Percentiles rank a stretch among this genome's conserved stretches.
These are phyloP conservation scores for Percopsis omiscomaycus DNA, from an alignment of 2,797 vertebrate genomes.

Conservation along the genomic window DNA sequence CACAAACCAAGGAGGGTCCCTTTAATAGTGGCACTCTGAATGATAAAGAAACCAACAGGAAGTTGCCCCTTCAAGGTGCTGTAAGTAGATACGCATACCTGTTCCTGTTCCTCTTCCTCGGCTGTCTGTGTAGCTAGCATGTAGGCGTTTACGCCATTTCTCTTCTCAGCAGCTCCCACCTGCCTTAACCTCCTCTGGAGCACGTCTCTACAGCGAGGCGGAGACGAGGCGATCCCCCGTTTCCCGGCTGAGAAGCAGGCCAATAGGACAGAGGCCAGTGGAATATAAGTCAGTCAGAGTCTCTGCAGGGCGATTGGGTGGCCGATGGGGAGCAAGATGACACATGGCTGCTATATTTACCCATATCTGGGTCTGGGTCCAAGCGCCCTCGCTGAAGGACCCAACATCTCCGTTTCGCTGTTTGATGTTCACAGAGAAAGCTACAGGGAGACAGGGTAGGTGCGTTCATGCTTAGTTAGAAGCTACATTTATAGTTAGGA, in stretches of 20 bases:
- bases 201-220: neutral
- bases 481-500: too few species aligned
- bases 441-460: too few species aligned
- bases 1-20: too few species aligned
- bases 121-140: neutral
- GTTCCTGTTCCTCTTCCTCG: neutral
- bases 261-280: neutral
- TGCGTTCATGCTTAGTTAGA: too few species aligned
- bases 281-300: neutral
- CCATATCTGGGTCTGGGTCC: constrained; percentile 19
- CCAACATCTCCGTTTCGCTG: constrained; percentile 2
- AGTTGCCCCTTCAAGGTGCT: too few species aligned
- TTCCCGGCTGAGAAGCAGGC: constrained; percentile 11
- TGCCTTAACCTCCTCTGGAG: constrained; percentile 1
- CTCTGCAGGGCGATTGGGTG: constrained; percentile 11
- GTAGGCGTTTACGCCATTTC: neutral
- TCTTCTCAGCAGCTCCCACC: constrained; percentile 3
- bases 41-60: too few species aligned
- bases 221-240: neutral
- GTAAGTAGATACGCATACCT: too few species aligned
- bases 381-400: constrained; percentile 5
- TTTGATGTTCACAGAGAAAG: neutral
- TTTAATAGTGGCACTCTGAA: too few species aligned
- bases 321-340: constrained; percentile 26
- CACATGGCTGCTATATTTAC: constrained; percentile 39